These are phyloP conservation scores for Euleptes europaea DNA, from an alignment of 2,113 vertebrate species.

Conservation along the genomic window DNA sequence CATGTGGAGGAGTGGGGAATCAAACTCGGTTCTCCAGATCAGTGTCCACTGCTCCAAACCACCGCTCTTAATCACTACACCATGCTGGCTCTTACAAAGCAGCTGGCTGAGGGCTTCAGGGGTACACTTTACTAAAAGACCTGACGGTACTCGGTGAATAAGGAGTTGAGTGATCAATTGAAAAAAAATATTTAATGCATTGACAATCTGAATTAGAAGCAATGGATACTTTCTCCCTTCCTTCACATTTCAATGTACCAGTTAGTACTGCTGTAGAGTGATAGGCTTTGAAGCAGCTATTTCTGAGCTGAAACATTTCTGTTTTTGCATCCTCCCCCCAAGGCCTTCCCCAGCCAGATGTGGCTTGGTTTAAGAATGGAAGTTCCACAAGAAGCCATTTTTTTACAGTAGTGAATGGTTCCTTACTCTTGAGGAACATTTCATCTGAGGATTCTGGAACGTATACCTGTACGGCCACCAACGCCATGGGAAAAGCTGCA, in stretches of 20 bases:
- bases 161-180: too few relatives aligned
- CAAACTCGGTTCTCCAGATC: too few relatives aligned
- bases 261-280: neutral
- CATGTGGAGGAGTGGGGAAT: too few relatives aligned
- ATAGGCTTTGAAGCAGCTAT: neutral
- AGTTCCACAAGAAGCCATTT: conserved; percentile 50
- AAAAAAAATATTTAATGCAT: neutral
- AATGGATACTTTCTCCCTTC: neutral
- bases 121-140: too few relatives aligned
- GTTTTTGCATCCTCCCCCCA: neutral
- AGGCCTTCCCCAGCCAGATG: conserved; percentile 83
- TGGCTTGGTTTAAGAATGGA: conserved; percentile 81
- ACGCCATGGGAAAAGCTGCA: conserved; percentile 77
- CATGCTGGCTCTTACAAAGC: too few relatives aligned
- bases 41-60: too few relatives aligned
- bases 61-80: too few relatives aligned
- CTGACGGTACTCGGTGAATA: too few relatives aligned
- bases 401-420: conserved; percentile 74
- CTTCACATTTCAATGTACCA: neutral
- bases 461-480: conserved; percentile 83
- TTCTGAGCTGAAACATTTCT: neutral
- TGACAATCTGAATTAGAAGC: neutral
- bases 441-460: conserved; percentile 76
- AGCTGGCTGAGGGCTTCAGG: too few relatives aligned
- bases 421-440: conserved; percentile 81